phyloP scores from a whole-genome alignment of 1,140 invertebrate genomes.

The Drosophila erecta region DNA sequence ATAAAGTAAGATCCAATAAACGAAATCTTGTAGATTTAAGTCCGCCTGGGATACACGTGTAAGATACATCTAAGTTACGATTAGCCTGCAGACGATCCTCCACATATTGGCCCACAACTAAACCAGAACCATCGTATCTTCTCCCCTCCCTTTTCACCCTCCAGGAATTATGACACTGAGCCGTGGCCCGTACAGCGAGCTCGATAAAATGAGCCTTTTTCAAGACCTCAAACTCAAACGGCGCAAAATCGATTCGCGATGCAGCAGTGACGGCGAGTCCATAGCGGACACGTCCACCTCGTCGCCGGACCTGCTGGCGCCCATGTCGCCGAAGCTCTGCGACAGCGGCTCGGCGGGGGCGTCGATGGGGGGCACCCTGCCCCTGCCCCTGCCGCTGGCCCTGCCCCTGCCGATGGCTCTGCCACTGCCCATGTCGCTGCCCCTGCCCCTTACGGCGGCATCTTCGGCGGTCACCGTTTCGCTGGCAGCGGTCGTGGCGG shows the following conservation, averaged over 20 bases:
- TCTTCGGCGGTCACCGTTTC: constrained; percentile 41
- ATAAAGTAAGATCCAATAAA: no score
- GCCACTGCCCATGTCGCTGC: constrained; percentile 49
- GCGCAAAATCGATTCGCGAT: constrained; percentile 97
- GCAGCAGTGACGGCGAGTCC: constrained; percentile 97
- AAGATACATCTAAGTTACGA: no score
- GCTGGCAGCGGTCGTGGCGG: constrained; percentile 46
- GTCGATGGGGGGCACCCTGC: constrained; percentile 65
- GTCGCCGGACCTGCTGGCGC: constrained; percentile 92
- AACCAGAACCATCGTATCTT: not conserved
- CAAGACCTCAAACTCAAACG: constrained; percentile 99
- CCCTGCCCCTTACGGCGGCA: constrained; percentile 28
- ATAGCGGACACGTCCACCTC: constrained; percentile 95
- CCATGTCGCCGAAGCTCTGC: constrained; percentile 89
- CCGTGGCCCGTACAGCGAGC: constrained; percentile 95
- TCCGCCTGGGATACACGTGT: no score
- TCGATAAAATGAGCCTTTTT: constrained; percentile 99
- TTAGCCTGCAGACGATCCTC: not conserved
- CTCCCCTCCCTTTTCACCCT: constrained; percentile 38
- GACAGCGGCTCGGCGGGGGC: constrained; percentile 84
- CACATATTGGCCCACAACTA: not conserved
- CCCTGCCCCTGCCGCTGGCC: constrained; percentile 53
- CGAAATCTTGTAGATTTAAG: no score
- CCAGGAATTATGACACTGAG: constrained; percentile 98
- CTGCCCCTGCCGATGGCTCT: constrained; percentile 51